Evolutionary conservation across 2,888 invertebrate genomes (phyloP).

Genomic region (Itoplectis maculator): DNA sequence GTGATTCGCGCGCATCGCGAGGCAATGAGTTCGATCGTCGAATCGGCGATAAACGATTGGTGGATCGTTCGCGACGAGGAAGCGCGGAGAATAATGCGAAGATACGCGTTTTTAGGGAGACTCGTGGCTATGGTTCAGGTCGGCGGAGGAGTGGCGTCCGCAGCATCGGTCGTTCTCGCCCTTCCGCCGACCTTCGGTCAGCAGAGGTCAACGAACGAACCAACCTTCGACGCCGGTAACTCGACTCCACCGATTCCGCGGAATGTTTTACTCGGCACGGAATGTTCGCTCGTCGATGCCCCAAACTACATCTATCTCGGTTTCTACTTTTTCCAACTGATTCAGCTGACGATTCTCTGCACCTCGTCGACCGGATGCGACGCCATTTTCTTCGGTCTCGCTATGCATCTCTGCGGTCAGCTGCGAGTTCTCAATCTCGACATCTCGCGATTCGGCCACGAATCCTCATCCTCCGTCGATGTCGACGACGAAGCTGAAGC

Average conservation of each 20-base stretch:
- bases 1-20: slow-evolving; percentile 19
- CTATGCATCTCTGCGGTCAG: slow-evolving; percentile 62
- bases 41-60: slow-evolving; percentile 57
- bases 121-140: slow-evolving; percentile 56
- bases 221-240: too few species aligned
- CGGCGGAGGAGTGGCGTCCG: slow-evolving; percentile 13
- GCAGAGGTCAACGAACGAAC: too few species aligned
- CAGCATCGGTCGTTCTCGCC: slow-evolving; percentile 28
- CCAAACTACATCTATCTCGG: slow-evolving; percentile 14
- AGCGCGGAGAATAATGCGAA: slow-evolving; percentile 40
- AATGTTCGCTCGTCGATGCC: slow-evolving; percentile 47
- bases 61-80: slow-evolving; percentile 7
- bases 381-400: slow-evolving; percentile 50
- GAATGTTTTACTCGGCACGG: slow-evolving; percentile 44
- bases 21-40: slow-evolving; percentile 24
- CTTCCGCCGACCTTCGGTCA: not conserved
- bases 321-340: slow-evolving; percentile 33
- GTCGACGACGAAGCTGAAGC: too few species aligned
- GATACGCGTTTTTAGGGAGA: slow-evolving; percentile 48
- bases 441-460: slow-evolving; percentile 19
- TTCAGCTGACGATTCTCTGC: slow-evolving; percentile 29
- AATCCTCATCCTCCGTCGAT: not conserved
- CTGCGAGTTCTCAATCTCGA: slow-evolving; percentile 41
- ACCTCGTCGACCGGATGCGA: slow-evolving; percentile 41
- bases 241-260: not conserved